Base-by-base conservation (phyloP, 2,888 invertebrate species). In the Noctua janthina region DNA sequence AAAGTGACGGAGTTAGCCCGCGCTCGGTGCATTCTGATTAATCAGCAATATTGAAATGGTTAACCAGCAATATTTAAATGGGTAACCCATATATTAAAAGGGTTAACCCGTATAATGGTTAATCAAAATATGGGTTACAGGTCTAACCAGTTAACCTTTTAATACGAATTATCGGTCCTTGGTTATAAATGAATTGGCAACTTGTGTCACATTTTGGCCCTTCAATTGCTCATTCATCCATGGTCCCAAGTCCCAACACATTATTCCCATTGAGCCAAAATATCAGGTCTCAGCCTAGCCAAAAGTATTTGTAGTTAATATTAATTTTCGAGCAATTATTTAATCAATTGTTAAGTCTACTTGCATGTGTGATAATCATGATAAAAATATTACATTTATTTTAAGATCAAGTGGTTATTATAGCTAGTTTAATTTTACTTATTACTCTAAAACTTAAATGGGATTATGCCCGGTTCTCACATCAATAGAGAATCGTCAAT, bases 291-390 rank as follows among this genome's bases (percentile, higher is more conserved):
- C 66, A 84, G 35, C 39, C 43, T 79, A 75, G 23, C 43, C 3
- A 35, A 68, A 73, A 64, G 49, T 75, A 74, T 79, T 73, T 73
- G 72, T 87, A 84, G 62, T 73, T 74, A 78, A 70, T 70, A 83
- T 87, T 79, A 84, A 77, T 87, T 86, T 87, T 81, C 39, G 81
- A 87, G 85, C 88, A 86, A 86, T 86, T 86, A 86, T 86, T 87
- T 84, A 67, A 86, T 86, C 81, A 86, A 86, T 87, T 85, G 71
- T 76, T 87, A 87, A 39, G 85, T 81, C 46, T 86, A 86, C 39
- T 77, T 80, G 75, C 80, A 84, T 86, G 75, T 86, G 85, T 86
- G 86, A 86, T 86, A 87, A 87, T 86, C 85, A 81, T 87, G 77
- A 78, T 86, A 79, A 78, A 85, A 74, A 62, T 86, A 85, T 79